Evolutionary conservation across 1,140 invertebrate species (phyloP), one percentile per base, ranked within the genome.

Genomic region (Oedothorax gibbosus): DNA sequence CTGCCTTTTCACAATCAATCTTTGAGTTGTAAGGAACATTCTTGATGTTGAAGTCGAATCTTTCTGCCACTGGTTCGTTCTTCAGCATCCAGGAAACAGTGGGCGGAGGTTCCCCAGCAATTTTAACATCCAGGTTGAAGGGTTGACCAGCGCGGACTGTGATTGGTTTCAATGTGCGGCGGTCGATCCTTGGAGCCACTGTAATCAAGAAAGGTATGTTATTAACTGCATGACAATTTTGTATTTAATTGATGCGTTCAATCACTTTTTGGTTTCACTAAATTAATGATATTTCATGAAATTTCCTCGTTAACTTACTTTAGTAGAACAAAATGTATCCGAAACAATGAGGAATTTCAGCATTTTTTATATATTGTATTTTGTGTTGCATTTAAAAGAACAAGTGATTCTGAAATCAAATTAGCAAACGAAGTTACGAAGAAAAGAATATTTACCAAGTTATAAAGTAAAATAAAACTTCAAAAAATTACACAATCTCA

Each of bases 141-240:
- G 89, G 88, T 83, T 90, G 90, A 88, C 89, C 66, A 81, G 96
- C 95, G 14, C 96, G 96, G 56, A 99, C 90, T 90, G 94, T 96
- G 53, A 99, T 91, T 88, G 98, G 96, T 62, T 95, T 93, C 11
- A 99, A 91, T 88, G 97, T 96, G 80, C 95, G 93, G 69, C 97
- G 92, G 90, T 99, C 97, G 91, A 99, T 99, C 91, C 96, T 97
- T 53, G 98, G 98, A 81, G 96, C 95, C 90, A 98, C 93, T 94
- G 89, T 35, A 65, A 62, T 7, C 18, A 64, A 10, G 4, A 50
- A 51, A n/a, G 20, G 53, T 0, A 15, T 21, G 18, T 75, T 18
- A 72, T 5, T 71, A 9, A 10, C 56, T 57, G 56, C 10, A 11
- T 11, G 15, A 57, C 56, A 0, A 11, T 8, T 15, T 57, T 57